Evolutionary conservation across 2,113 vertebrate species (phyloP), one percentile per base, ranked within the genome.

Genomic region (Scophthalmus maximus): DNA sequence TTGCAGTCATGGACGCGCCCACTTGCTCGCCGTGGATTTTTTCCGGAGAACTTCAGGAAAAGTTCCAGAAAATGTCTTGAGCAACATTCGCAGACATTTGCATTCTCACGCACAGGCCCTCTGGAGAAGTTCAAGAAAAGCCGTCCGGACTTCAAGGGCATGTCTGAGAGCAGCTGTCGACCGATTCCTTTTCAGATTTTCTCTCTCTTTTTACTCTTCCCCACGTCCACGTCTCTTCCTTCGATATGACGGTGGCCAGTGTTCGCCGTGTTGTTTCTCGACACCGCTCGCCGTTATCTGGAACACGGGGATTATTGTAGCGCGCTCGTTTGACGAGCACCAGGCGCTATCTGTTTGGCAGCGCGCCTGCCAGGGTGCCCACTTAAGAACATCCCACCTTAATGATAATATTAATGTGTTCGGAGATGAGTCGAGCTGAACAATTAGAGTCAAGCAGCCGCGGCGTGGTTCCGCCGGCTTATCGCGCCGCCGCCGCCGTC

Each of bases 261-360:
- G 34, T 78, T 78, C 68, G 29, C 50, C 29, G 18, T 23, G 20
- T 58, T 34, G 34, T 59, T 49, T 46, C 36, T n/a, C 38, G 40
- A 17, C 69, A 26, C 85, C 63, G 52, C 65, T 49, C 58, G 25
- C 47, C 46, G 44, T 75, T 82, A 80, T 85, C 84, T 51, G 30
- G 18, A 78, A 82, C 83, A 82, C 10, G 58, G 30, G 81, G 85
- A 92, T 87, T 92, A 89, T 15, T 73, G 75, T 73, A 59, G 57
- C 61, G n/a, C 72, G 11, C 57, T 70, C 47, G 27, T 72, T 78
- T 71, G 49, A 62, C 3, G 58, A 87, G 72, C 73, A 75, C 40
- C 52, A 68, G 64, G 61, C 46, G 4, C 57, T 56, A 79, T 82
- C 78, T 67, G 60, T 65, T 73, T 73, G 66, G 81, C 47, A 40